Conservation (phyloP, 2,797 vertebrate genomes). For the Sebastes baramenuke region DNA sequence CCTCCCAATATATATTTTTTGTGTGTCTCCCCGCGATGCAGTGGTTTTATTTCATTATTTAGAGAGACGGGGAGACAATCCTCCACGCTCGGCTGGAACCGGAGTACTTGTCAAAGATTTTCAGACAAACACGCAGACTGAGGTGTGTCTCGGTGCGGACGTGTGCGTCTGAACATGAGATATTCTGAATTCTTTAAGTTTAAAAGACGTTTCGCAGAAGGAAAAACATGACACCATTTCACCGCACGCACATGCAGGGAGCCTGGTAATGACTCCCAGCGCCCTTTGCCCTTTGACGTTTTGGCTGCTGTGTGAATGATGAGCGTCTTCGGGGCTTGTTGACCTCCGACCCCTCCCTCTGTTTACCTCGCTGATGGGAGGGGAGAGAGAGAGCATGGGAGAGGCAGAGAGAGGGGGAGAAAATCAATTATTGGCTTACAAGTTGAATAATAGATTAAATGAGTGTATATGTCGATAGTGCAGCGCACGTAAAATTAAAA, state of each 20-base stretch:
- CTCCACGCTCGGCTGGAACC: conserved; percentile 51
- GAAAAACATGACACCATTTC: background rate
- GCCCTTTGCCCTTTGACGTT: conserved; percentile 65
- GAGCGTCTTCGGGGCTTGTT: conserved; percentile 67
- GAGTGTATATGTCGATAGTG: conserved; percentile 16
- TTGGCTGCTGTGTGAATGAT: conserved; percentile 71
- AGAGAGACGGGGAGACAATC: conserved; percentile 47
- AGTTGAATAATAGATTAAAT: conserved; percentile 52
- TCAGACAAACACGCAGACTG: conserved; percentile 22
- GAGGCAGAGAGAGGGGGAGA: background rate
- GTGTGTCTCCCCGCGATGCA: background rate
- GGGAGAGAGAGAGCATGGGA: background rate
- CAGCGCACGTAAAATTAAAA: conserved; percentile 2
- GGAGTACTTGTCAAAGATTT: conserved; percentile 45
- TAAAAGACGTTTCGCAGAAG: conserved; percentile 14
- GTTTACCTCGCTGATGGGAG: conserved; percentile 55
- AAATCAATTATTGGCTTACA: conserved; percentile 47
- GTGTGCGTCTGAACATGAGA: background rate
- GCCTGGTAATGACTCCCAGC: conserved; percentile 58
- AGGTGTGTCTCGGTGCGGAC: background rate
- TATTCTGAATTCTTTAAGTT: conserved; percentile 32
- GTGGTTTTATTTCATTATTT: conserved; percentile 71
- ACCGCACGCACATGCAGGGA: conserved; percentile 6
- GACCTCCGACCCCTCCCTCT: conserved; percentile 61
- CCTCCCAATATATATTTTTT: conserved; percentile 9